phyloP scores from a whole-genome alignment of 1,140 invertebrate genomes.

The Aethina tumida region DNA sequence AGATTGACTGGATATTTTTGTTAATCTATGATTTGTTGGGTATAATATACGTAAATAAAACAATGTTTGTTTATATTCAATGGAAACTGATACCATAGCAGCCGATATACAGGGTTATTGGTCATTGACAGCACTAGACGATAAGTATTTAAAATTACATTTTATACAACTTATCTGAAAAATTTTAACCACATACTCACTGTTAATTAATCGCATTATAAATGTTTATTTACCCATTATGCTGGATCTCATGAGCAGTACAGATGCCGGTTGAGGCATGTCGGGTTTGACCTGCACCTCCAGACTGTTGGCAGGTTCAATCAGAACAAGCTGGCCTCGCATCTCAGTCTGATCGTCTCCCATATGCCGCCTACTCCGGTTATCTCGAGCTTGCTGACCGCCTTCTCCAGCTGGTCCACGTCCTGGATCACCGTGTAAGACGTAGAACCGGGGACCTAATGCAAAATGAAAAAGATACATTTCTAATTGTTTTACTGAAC shows the following conservation, averaged over 20 bases:
- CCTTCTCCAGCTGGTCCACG: conserved; percentile 27
- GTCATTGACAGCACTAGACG: no score
- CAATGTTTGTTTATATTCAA: no score
- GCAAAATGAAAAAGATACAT: conserved; percentile 4
- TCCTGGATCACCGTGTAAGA: conserved; percentile 24
- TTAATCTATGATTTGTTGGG: no score
- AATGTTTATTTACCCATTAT: conserved; percentile 22
- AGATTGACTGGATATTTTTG: no score
- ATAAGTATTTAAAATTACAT: no score
- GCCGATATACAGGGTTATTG: no score
- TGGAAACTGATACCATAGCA: no score
- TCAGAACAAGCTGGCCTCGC: conserved; percentile 30
- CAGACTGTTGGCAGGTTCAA: conserved; percentile 31
- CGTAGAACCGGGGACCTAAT: conserved; percentile 34
- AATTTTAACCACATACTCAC: no score
- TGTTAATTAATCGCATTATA: no score
- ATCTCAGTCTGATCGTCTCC: conserved; percentile 29
- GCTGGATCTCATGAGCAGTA: conserved; percentile 28
- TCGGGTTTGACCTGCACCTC: conserved; percentile 32
- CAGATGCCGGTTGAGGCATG: conserved; percentile 30
- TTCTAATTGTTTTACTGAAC: no score
- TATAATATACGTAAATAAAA: no score
- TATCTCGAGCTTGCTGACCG: conserved; percentile 28
- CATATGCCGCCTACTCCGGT: conserved; percentile 31
- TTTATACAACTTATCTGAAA: no score